Base-by-base conservation (phyloP, 2,888 invertebrate species). In the Blera fallax region DNA sequence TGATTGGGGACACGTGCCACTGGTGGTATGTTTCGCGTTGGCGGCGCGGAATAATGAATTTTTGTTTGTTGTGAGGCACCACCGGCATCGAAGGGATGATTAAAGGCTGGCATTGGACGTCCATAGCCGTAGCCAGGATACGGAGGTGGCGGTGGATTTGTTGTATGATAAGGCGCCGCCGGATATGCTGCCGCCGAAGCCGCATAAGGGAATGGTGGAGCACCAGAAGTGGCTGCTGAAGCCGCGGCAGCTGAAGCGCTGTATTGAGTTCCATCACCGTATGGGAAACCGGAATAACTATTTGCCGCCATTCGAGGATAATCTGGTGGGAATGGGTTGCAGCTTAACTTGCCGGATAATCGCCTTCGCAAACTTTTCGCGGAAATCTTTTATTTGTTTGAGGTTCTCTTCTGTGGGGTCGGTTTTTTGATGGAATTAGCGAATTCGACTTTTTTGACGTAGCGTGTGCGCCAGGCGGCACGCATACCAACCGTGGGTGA, bases 241-340 rank as follows among this genome's bases (percentile, higher is more conserved):
- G 94, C 94, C 29, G 94, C 93, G 40, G 96, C 95, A 74, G 96
- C 95, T 80, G 96, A 95, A 90, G 94, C 94, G 88, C 93, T 96
- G 96, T 96, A 96, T 92, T 97, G 97, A 94, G 97, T 97, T 91
- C 96, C 97, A 93, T 97, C 97, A 91, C 96, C 96, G 92, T 97
- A 96, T 90, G 97, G 96, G 94, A 97, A 97, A 92, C 97, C 97
- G 93, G 97, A 97, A 94, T 97, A 97, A 94, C 97, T 97, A 94
- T 97, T 97, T 93, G 97, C 81, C 72, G 87, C 87, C 87, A 87
- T 87, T 87, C 73, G 50, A 48, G 40, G 52, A 29, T 72, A 52
- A 37, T 43, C 34, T 80, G 85, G 85, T 85, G 85, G 85, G 85
- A 77, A 77, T 65, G 81, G 65, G 45, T 54, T 62, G 24, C 77